These are phyloP conservation scores for Cosmia pyralina DNA, from an alignment of 2,888 invertebrate genomes.

Conservation along the genomic window DNA sequence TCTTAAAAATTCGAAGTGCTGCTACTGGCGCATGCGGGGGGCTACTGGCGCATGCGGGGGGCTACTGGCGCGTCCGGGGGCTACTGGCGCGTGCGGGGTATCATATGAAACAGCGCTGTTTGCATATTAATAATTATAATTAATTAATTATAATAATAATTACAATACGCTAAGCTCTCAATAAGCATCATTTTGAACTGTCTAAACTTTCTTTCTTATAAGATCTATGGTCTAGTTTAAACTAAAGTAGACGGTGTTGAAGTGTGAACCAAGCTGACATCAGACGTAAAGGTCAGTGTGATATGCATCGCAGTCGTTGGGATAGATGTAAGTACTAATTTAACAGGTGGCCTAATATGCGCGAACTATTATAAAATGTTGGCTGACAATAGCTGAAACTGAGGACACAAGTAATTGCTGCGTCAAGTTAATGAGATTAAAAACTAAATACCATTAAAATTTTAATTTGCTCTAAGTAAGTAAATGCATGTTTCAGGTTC, in stretches of 20 bases:
- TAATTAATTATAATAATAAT: too few relatives aligned
- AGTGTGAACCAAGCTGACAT: background rate
- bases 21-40: too few relatives aligned
- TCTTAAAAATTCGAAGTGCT: too few relatives aligned
- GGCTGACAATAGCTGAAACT: conserved; percentile 6
- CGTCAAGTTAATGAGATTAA: conserved; percentile 9
- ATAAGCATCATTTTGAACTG: background rate
- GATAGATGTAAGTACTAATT: conserved; percentile 2
- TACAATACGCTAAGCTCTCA: conserved; percentile 1
- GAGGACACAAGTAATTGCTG: background rate
- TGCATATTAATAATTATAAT: too few relatives aligned
- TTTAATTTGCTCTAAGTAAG: background rate
- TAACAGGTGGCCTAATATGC: conserved; percentile 27
- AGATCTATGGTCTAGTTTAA: too few relatives aligned
- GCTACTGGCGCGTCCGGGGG: too few relatives aligned
- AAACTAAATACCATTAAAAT: background rate
- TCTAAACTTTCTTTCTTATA: background rate
- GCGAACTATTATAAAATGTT: conserved; percentile 1
- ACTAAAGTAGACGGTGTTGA: background rate
- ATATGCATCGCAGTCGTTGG: background rate
- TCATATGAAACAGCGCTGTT: too few relatives aligned
- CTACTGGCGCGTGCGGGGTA: too few relatives aligned
- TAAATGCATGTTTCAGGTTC: background rate
- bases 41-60: too few relatives aligned
- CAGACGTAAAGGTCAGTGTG: conserved; percentile 14